Evolutionary conservation across 1,140 invertebrate species (phyloP).

Genomic region (Drosophila virilis): DNA sequence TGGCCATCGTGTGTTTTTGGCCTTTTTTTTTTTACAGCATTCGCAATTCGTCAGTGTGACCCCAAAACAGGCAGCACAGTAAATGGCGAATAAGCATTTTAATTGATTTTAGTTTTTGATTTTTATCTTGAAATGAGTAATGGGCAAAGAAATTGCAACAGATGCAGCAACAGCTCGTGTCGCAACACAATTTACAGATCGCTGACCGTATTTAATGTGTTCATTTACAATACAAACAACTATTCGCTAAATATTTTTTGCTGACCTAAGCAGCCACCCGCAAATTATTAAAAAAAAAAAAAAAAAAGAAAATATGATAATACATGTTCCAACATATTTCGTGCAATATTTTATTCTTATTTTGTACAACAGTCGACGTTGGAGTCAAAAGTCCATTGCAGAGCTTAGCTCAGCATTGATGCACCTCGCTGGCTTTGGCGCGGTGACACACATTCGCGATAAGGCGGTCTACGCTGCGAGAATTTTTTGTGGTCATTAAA

Average conservation of each 20-base stretch:
- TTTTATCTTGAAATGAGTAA: constrained; percentile 25
- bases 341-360: constrained; percentile 13
- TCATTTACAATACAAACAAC: constrained; percentile 2
- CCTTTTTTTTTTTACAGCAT: not conserved
- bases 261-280: constrained; percentile 42
- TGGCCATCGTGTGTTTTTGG: not conserved
- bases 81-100: constrained; percentile 13
- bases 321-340: constrained; percentile 22
- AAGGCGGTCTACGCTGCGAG: constrained; percentile 42
- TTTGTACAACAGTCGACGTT: constrained; percentile 2
- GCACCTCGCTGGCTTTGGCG: constrained; percentile 24
- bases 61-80: constrained; percentile 5
- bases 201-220: constrained; percentile 18
- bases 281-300: constrained; percentile 8
- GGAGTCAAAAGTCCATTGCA: constrained; percentile 22
- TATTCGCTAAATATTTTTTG: constrained; percentile 1
- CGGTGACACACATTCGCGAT: constrained; percentile 30
- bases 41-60: constrained; percentile 14
- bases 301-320: not conserved
- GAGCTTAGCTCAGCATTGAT: constrained; percentile 43
- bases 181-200: constrained; percentile 35
- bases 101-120: not conserved
- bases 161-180: constrained; percentile 29
- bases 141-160: constrained; percentile 23
- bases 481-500: constrained; percentile 24